Percentiles rank a stretch among this genome's conserved stretches.
phyloP scores from a whole-genome alignment of 2,888 invertebrate species.

The Tenthredo mesomela region DNA sequence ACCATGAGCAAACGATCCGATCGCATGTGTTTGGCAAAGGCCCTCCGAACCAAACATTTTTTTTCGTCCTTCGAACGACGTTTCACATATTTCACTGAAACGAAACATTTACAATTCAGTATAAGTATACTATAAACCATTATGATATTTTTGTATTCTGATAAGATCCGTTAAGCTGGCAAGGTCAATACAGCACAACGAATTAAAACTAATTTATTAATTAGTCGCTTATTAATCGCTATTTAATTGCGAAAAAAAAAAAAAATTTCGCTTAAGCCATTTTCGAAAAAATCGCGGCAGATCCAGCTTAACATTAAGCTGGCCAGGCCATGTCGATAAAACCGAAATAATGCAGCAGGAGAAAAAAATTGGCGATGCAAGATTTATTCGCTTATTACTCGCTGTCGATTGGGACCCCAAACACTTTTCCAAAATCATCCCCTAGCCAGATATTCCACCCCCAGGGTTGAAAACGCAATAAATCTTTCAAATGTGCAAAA shows the following conservation, averaged over 20 bases:
- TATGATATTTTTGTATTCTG: no score
- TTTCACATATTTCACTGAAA: no score
- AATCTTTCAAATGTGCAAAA: neutral
- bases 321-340: no score
- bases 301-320: no score
- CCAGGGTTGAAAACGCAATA: neutral
- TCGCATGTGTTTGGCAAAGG: no score
- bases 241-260: neutral
- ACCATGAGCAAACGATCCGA: no score
- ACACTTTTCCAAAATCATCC: neutral
- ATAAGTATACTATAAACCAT: no score
- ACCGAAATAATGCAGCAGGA: neutral
- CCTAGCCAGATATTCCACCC: neutral
- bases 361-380: neutral
- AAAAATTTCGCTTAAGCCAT: neutral
- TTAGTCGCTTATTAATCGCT: constrained; percentile 10
- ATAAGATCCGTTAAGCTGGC: constrained; percentile 25
- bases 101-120: no score
- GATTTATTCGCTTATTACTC: neutral
- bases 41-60: no score
- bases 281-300: no score
- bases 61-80: no score
- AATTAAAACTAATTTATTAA: neutral
- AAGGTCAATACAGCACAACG: constrained; percentile 18
- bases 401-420: neutral